Evolutionary conservation across 2,797 vertebrate genomes (phyloP).

Genomic region (Danio kyathit): DNA sequence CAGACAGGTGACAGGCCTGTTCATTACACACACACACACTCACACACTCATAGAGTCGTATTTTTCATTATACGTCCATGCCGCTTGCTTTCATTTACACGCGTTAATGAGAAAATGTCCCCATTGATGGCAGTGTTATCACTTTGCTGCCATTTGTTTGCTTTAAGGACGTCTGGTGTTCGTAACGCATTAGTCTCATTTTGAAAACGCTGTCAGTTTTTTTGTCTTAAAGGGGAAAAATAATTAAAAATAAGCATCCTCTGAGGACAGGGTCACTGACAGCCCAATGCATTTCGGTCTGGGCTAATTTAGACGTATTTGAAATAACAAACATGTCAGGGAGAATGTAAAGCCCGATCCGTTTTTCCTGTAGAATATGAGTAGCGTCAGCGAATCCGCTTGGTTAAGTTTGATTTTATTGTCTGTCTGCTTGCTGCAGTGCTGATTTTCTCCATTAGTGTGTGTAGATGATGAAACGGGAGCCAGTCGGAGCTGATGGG

Average conservation of each 20-base stretch:
- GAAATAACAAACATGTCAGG: conserved; percentile 33
- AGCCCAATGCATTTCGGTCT: conserved; percentile 14
- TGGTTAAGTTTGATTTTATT: conserved; percentile 19
- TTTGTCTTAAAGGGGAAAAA: conserved; percentile 51
- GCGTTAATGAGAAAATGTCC: conserved; percentile 71
- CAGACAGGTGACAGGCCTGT: conserved; percentile 82
- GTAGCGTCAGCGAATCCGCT: conserved; percentile 6
- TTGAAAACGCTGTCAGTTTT: conserved; percentile 58
- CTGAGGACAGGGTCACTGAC: conserved; percentile 48
- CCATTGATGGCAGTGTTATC: conserved; percentile 66
- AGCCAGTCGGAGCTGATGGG: no score
- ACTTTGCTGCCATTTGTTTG: conserved; percentile 66
- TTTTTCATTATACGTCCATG: conserved; percentile 66
- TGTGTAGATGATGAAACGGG: no score
- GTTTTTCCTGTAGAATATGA: conserved; percentile 12
- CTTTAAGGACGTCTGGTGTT: conserved; percentile 60
- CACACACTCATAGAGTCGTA: conserved; percentile 52
- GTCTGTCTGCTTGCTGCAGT: background rate
- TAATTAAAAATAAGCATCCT: conserved; percentile 55
- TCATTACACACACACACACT: conserved; percentile 68
- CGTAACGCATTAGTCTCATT: conserved; percentile 62
- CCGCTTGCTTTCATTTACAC: conserved; percentile 64
- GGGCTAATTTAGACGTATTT: conserved; percentile 31
- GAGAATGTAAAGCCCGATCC: conserved; percentile 27
- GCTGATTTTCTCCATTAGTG: conserved; percentile 20